Conservation (phyloP, 64 coral and sea anemone species). For the Trachythela sp. region DNA sequence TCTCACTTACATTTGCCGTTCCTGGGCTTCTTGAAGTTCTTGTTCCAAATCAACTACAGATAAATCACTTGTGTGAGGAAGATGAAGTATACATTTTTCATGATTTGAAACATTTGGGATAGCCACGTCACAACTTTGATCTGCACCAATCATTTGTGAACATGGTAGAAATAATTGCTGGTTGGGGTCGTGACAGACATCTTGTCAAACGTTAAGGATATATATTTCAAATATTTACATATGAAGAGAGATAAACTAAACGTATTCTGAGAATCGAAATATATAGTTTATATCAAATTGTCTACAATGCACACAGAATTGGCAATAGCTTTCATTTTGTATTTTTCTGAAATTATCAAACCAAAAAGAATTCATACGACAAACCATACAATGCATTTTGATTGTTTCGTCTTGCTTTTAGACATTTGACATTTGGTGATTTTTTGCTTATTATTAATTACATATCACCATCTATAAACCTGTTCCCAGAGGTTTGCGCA, state of each 20-base stretch:
- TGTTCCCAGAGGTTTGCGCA: too few species aligned
- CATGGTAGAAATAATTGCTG: background rate
- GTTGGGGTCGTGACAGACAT: background rate
- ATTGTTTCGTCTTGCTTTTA: too few species aligned
- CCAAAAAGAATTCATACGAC: too few species aligned
- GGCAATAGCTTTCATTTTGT: background rate
- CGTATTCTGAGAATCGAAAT: background rate
- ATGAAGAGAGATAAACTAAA: background rate
- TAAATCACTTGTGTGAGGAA: background rate
- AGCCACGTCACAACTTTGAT: background rate
- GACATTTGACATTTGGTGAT: too few species aligned
- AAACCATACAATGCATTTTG: too few species aligned
- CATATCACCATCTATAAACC: too few species aligned
- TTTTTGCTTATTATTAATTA: too few species aligned
- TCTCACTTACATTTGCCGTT: constrained; percentile 11
- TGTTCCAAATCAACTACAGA: background rate
- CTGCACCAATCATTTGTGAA: background rate
- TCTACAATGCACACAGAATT: too few species aligned
- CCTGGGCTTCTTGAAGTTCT: background rate
- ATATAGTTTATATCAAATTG: too few species aligned
- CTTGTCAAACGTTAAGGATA: background rate
- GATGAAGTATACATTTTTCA: background rate
- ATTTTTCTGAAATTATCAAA: background rate
- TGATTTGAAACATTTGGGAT: background rate
- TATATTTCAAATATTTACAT: background rate